A percentile compares a stretch with the other conserved stretches of the same genome.
Evolutionary conservation across 53 echinoderm and acorn worm species (phyloP).

Genomic region (Temnopleurus reevesii): DNA sequence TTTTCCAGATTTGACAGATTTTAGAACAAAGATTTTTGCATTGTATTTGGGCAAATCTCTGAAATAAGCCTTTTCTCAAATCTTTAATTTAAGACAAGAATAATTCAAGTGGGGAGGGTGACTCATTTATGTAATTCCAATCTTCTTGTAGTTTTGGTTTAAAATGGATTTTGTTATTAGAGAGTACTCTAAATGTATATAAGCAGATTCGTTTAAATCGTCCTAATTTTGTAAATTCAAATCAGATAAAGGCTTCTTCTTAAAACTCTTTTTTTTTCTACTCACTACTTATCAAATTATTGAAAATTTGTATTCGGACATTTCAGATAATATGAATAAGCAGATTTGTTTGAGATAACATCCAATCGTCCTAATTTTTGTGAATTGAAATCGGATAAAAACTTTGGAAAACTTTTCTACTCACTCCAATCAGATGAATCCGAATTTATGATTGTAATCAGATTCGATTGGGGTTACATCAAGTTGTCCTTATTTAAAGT

Average conservation of each 20-base stretch:
- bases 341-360: constrained; percentile 19
- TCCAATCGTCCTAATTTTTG: neutral
- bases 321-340: neutral
- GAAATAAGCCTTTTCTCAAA: neutral
- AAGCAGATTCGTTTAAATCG: neutral
- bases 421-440: no score
- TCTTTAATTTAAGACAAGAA: neutral
- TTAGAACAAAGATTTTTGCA: neutral
- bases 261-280: no score
- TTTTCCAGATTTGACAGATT: neutral
- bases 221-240: neutral
- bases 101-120: neutral
- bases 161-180: neutral
- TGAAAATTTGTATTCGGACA: no score
- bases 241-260: neutral
- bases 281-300: no score
- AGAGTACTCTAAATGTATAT: neutral
- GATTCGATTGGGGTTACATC: no score
- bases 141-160: neutral
- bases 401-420: no score
- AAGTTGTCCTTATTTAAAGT: no score
- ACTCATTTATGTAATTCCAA: neutral
- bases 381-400: neutral
- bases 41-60: neutral
- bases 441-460: no score